Evolutionary conservation across 2,888 invertebrate species (phyloP).

Genomic region (Vesta saturnalis): DNA sequence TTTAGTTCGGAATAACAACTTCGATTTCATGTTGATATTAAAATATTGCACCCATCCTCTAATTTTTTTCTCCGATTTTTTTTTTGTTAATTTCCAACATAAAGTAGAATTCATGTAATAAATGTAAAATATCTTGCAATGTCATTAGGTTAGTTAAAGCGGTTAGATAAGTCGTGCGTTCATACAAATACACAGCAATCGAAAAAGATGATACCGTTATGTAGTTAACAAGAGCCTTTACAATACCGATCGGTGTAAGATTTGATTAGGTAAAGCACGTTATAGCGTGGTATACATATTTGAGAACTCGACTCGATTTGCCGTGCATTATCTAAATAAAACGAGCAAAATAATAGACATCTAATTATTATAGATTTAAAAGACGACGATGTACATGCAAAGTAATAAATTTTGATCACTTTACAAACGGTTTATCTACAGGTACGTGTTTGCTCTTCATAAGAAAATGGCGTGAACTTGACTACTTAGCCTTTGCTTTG

Average conservation of each 20-base stretch:
- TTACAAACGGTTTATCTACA: constrained; percentile 41
- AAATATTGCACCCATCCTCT: too few relatives aligned
- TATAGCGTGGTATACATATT: neutral
- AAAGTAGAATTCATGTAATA: neutral
- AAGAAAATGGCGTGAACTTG: constrained; percentile 46
- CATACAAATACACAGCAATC: neutral
- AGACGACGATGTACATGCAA: constrained; percentile 36
- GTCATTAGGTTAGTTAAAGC: constrained; percentile 5
- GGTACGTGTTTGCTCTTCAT: constrained; percentile 40
- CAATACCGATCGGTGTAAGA: neutral
- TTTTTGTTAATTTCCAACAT: too few relatives aligned
- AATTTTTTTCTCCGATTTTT: too few relatives aligned
- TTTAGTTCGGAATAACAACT: too few relatives aligned
- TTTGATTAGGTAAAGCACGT: neutral
- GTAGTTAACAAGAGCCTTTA: constrained; percentile 1
- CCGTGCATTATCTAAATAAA: constrained; percentile 14
- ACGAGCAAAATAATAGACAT: constrained; percentile 21
- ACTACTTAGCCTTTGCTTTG: constrained; percentile 58
- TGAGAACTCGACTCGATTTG: neutral
- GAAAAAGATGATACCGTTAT: neutral
- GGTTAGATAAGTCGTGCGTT: neutral
- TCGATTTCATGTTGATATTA: too few relatives aligned
- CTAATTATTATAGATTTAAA: constrained; percentile 36
- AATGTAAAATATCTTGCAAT: neutral
- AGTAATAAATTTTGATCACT: constrained; percentile 42